Conservation (phyloP, 2,888 invertebrate genomes). For the Hesperia comma region DNA sequence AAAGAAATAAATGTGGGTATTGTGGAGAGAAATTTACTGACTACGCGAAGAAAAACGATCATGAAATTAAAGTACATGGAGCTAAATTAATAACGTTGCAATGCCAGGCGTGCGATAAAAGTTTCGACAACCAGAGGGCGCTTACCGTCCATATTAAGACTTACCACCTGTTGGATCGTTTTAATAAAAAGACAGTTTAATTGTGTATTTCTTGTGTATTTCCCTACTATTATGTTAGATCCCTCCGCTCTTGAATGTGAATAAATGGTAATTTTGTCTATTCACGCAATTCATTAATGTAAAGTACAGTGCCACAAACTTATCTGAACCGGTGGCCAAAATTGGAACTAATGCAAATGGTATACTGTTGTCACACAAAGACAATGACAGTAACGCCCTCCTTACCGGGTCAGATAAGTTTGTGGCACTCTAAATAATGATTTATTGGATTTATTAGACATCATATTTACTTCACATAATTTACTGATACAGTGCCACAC, state of each 20-base stretch:
- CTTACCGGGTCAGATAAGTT: no score
- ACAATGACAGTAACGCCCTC: no score
- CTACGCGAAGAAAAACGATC: constrained; percentile 67
- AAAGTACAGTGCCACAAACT: no score
- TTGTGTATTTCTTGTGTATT: neutral
- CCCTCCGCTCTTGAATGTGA: neutral
- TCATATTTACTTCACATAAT: no score
- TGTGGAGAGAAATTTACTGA: constrained; percentile 65
- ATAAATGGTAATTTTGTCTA: no score
- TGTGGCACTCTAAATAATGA: no score
- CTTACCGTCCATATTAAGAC: constrained; percentile 72
- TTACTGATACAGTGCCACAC: no score
- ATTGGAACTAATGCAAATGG: no score
- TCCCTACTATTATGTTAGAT: neutral
- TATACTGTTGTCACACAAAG: no score
- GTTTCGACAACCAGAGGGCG: constrained; percentile 75
- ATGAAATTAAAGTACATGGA: constrained; percentile 65
- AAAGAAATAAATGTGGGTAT: constrained; percentile 57
- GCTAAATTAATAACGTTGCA: constrained; percentile 64
- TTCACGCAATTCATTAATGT: no score
- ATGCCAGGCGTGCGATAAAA: constrained; percentile 76
- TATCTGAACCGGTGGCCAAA: no score
- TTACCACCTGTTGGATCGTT: constrained; percentile 60
- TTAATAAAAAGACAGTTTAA: constrained; percentile 12
- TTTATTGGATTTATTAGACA: no score